A percentile compares a stretch with the other conserved stretches of the same genome.
These are phyloP conservation scores for Agelastica alni DNA, from an alignment of 2,888 invertebrate species.

Conservation along the genomic window DNA sequence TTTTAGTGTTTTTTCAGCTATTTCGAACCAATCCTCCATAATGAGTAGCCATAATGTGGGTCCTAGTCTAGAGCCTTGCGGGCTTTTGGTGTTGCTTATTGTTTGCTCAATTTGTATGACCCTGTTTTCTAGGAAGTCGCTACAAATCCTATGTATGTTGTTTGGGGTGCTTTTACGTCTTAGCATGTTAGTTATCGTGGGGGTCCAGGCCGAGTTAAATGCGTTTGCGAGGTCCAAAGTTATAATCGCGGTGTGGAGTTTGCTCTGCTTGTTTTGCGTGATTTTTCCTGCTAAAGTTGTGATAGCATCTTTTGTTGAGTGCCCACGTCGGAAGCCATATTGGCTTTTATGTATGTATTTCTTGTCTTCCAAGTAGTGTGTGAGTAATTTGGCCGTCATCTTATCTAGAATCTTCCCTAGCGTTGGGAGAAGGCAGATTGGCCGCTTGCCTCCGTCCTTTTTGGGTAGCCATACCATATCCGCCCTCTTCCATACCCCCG, in stretches of 20 bases:
- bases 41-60: background rate
- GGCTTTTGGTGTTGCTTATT: background rate
- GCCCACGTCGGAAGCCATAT: background rate
- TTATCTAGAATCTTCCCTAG: background rate
- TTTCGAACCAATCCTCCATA: background rate
- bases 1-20: background rate
- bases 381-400: background rate
- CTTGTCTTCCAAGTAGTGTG: background rate
- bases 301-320: background rate
- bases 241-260: background rate
- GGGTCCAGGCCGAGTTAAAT: too few species aligned
- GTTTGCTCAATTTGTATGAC: background rate
- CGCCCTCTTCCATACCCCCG: background rate
- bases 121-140: conserved; percentile 1
- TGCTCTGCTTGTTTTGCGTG: background rate
- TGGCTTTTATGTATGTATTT: background rate
- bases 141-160: background rate
- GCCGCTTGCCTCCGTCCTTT: too few species aligned
- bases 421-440: too few species aligned
- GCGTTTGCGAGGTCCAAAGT: background rate
- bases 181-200: background rate
- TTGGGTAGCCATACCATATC: too few species aligned
- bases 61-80: conserved; percentile 13
- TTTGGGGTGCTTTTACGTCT: background rate
- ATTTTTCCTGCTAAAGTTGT: background rate